These are phyloP conservation scores for Xenopus borealis DNA, from an alignment of 2,113 vertebrate genomes.

Conservation along the genomic window DNA sequence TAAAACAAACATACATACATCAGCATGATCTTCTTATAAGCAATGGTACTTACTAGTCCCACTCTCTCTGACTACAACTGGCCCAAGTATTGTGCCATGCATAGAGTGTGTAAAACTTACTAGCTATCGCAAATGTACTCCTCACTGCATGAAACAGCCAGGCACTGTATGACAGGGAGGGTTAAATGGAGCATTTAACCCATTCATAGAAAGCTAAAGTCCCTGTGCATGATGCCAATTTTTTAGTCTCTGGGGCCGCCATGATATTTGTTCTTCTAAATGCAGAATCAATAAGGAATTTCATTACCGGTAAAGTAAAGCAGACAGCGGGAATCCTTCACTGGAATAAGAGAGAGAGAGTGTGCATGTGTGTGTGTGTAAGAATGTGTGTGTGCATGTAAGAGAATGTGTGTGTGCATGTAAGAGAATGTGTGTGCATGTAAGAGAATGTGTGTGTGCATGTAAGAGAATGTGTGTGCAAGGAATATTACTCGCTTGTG, in stretches of 20 bases:
- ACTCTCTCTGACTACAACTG: too few relatives aligned
- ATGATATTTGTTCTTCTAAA: slow-evolving; percentile 66
- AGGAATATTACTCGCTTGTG: background rate
- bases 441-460: too few relatives aligned
- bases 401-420: background rate
- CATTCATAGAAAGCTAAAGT: background rate
- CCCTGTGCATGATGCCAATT: background rate
- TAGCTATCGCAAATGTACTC: too few relatives aligned
- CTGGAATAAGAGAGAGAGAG: slow-evolving; percentile 18
- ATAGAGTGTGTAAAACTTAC: too few relatives aligned
- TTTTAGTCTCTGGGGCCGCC: slow-evolving; percentile 57
- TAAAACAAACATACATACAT: too few relatives aligned
- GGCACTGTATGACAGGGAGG: too few relatives aligned
- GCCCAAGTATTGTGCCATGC: too few relatives aligned
- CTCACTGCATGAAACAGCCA: too few relatives aligned
- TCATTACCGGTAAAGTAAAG: slow-evolving; percentile 71
- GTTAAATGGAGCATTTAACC: slow-evolving; percentile 11
- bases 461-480: background rate
- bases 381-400: too few relatives aligned
- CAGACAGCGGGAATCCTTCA: slow-evolving; percentile 65
- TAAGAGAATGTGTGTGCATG: background rate
- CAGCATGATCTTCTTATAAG: too few relatives aligned
- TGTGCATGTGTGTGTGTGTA: background rate
- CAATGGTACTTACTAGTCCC: too few relatives aligned
- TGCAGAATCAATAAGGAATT: slow-evolving; percentile 69